Conservation (phyloP, 1,140 invertebrate genomes). For the Pantala flavescens region DNA sequence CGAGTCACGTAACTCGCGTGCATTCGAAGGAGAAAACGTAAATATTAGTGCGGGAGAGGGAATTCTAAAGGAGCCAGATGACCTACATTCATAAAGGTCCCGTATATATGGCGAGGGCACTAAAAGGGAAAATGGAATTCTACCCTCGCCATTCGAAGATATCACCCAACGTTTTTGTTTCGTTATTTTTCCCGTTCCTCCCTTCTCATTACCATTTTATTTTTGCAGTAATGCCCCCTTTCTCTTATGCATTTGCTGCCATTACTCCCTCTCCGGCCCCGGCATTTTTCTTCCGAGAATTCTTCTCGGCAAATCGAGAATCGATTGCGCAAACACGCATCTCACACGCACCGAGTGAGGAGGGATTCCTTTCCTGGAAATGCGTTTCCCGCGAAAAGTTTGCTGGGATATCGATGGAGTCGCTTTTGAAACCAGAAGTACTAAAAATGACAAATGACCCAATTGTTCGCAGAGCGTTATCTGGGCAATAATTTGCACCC, state of each 20-base stretch:
- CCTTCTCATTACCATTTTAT: neutral
- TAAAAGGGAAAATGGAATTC: neutral
- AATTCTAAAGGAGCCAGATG: neutral
- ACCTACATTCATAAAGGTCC: neutral
- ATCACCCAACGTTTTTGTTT: neutral
- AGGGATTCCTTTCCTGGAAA: no score
- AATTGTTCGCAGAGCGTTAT: no score
- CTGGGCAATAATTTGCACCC: no score
- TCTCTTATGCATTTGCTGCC: neutral
- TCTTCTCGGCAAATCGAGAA: neutral
- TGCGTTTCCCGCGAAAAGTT: no score
- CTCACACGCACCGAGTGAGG: no score
- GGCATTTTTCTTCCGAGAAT: neutral
- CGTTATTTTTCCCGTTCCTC: neutral
- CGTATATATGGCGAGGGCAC: neutral
- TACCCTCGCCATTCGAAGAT: neutral
- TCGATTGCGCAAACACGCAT: neutral
- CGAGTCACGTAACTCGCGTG: no score
- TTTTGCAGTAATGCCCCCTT: neutral
- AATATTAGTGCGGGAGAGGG: no score
- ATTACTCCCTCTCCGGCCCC: neutral
- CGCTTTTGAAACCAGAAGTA: no score
- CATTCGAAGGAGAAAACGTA: no score
- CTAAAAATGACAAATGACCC: no score
- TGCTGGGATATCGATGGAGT: no score